Percentiles rank a stretch among this genome's conserved stretches.
Evolutionary conservation across 1,140 invertebrate genomes (phyloP).

Genomic region (Cyclina sinensis): DNA sequence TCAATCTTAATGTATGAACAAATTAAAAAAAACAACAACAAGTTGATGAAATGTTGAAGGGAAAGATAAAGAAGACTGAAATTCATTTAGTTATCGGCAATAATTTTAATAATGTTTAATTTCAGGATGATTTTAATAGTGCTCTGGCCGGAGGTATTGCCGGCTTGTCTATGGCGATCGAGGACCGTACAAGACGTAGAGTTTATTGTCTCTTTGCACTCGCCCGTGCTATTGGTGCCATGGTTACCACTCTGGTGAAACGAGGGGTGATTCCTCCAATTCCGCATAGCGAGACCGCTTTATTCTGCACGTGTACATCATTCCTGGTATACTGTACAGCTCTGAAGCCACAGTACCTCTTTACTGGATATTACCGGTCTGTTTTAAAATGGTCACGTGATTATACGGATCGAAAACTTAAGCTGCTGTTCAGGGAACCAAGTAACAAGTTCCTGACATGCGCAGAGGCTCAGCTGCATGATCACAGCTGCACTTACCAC

Average conservation of each 20-base stretch:
- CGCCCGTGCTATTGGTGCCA: slow-evolving; percentile 79
- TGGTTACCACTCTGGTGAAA: slow-evolving; percentile 76
- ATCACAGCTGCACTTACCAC: slow-evolving; percentile 75
- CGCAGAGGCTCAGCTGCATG: slow-evolving; percentile 76
- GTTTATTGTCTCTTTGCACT: slow-evolving; percentile 79
- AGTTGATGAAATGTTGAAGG: too few relatives aligned
- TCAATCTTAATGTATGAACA: too few relatives aligned
- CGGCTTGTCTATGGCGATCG: slow-evolving; percentile 75
- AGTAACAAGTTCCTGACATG: slow-evolving; percentile 77
- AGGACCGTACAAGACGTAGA: slow-evolving; percentile 72
- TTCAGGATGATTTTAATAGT: slow-evolving; percentile 82
- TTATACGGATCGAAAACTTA: slow-evolving; percentile 76
- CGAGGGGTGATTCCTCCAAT: slow-evolving; percentile 72
- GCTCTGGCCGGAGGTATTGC: slow-evolving; percentile 79
- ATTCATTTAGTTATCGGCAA: too few relatives aligned
- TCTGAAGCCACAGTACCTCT: slow-evolving; percentile 75
- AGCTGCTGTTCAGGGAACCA: slow-evolving; percentile 72
- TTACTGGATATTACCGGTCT: slow-evolving; percentile 79
- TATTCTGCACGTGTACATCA: slow-evolving; percentile 78
- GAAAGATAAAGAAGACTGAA: too few relatives aligned
- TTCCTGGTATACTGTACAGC: slow-evolving; percentile 77
- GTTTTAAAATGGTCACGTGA: slow-evolving; percentile 82
- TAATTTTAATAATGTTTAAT: too few relatives aligned
- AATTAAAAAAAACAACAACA: too few relatives aligned
- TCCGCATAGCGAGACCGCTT: slow-evolving; percentile 75